Percentiles rank a stretch among this genome's conserved stretches.
These are phyloP conservation scores for Siniperca knerii DNA, from an alignment of 2,113 vertebrate species.

Conservation along the genomic window DNA sequence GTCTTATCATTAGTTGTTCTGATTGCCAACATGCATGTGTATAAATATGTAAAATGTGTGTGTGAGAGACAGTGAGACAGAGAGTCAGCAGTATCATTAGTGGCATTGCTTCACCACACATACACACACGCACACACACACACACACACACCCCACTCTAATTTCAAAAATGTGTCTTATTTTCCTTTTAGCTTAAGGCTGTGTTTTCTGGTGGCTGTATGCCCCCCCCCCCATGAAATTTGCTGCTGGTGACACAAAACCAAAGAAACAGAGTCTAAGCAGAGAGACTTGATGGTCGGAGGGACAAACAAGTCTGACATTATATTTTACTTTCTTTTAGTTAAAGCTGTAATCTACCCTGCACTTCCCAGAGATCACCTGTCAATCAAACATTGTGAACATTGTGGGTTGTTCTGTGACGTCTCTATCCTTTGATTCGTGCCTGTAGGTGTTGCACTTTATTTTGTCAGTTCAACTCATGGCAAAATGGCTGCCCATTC, in stretches of 20 bases:
- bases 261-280: conserved; percentile 65
- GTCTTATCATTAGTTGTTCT: conserved; percentile 40
- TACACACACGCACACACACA: conserved; percentile 18
- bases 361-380: neutral
- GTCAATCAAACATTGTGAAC: neutral
- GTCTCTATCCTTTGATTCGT: neutral
- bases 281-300: neutral
- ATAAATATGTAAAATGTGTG: conserved; percentile 42
- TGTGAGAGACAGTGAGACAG: conserved; percentile 19
- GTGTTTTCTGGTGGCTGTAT: conserved; percentile 71
- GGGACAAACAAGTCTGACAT: too few species aligned
- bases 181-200: conserved; percentile 70
- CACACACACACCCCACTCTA: conserved; percentile 18
- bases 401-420: neutral
- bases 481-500: too few species aligned
- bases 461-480: neutral
- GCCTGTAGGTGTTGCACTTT: neutral
- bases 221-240: neutral
- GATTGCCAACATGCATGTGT: conserved; percentile 54
- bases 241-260: conserved; percentile 66
- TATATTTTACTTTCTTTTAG: too few species aligned
- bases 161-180: conserved; percentile 56
- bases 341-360: too few species aligned
- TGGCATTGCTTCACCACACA: conserved; percentile 27
- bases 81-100: conserved; percentile 60